A percentile compares a stretch with the other conserved stretches of the same genome.
phyloP scores from a whole-genome alignment of 2,888 invertebrate genomes.

The Stomorhina lunata region DNA sequence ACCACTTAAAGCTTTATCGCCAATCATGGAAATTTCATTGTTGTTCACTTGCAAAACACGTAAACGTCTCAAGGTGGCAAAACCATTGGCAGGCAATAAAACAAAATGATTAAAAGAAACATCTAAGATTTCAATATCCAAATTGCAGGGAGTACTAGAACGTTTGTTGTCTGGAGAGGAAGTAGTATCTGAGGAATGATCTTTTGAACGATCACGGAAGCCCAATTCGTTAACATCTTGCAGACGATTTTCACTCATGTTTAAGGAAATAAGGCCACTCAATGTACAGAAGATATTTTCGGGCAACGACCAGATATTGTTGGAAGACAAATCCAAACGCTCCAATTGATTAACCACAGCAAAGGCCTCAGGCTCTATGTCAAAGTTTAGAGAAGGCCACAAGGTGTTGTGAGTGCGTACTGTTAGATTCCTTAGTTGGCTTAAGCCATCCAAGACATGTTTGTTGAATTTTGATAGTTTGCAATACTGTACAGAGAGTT shows the following conservation, averaged over 20 bases:
- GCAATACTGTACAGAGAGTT: conserved; percentile 91
- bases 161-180: conserved; percentile 53
- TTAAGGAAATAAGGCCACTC: conserved; percentile 88
- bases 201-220: conserved; percentile 84
- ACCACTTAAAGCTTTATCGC: conserved; percentile 90
- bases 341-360: conserved; percentile 88
- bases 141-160: conserved; percentile 82
- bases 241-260: conserved; percentile 92
- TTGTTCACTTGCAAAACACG: conserved; percentile 90
- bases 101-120: conserved; percentile 92
- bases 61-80: conserved; percentile 88
- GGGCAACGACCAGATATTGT: conserved; percentile 94
- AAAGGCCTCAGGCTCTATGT: conserved; percentile 90
- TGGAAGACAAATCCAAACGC: conserved; percentile 90
- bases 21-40: conserved; percentile 93
- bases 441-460: conserved; percentile 88
- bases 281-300: conserved; percentile 91
- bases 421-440: conserved; percentile 91
- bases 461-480: conserved; percentile 91
- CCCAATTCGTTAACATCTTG: conserved; percentile 94
- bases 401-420: conserved; percentile 91
- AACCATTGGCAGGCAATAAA: conserved; percentile 89
- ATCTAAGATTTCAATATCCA: conserved; percentile 91
- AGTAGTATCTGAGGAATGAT: conserved; percentile 63
- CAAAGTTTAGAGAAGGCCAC: conserved; percentile 91